phyloP scores from a whole-genome alignment of 2,113 vertebrate genomes.

The Gobio gobio region DNA sequence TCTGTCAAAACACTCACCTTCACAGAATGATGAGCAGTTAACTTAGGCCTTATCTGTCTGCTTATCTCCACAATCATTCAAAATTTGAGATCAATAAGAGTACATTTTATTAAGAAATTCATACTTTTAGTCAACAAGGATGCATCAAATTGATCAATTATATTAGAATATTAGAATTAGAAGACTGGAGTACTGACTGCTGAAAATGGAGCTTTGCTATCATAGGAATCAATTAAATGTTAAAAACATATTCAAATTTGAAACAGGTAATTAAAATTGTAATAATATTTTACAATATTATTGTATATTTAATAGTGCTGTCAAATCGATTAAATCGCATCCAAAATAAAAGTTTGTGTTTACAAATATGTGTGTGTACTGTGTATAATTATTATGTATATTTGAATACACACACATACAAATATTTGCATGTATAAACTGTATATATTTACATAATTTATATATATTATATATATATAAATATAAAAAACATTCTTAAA shows the following conservation, averaged over 20 bases:
- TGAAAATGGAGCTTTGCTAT: not conserved
- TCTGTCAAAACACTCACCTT: constrained; percentile 98
- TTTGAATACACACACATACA: too few relatives aligned
- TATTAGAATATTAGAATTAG: not conserved
- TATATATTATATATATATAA: too few relatives aligned
- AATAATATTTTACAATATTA: not conserved
- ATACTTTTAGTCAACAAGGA: not conserved
- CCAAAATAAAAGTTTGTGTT: too few relatives aligned
- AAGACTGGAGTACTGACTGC: not conserved
- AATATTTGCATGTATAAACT: too few relatives aligned
- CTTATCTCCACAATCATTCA: not conserved
- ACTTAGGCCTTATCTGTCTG: not conserved
- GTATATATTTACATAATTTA: too few relatives aligned
- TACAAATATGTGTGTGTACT: too few relatives aligned
- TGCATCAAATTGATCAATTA: not conserved
- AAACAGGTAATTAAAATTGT: not conserved
- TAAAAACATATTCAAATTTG: not conserved
- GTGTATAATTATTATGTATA: too few relatives aligned
- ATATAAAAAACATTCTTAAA: too few relatives aligned
- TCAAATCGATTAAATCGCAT: too few relatives aligned
- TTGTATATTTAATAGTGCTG: not conserved
- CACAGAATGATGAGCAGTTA: not conserved
- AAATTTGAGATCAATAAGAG: not conserved
- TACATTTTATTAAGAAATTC: not conserved
- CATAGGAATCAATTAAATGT: not conserved